Conservation (phyloP, 2,113 vertebrate species). For the Caranx melampygus region DNA sequence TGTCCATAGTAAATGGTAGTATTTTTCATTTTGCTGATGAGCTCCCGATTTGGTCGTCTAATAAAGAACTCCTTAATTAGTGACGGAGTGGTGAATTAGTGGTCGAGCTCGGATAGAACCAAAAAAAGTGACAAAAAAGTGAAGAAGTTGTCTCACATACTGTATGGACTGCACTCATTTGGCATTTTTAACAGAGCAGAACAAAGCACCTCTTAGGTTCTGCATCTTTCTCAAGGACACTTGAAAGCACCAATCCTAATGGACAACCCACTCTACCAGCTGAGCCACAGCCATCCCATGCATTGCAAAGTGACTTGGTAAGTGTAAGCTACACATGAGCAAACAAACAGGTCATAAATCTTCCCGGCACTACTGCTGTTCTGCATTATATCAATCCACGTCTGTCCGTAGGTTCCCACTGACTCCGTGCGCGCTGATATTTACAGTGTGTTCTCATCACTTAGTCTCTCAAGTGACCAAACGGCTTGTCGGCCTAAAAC, state of each 20-base stretch:
- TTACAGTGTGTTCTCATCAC: conserved; percentile 28
- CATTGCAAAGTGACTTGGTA: conserved; percentile 5
- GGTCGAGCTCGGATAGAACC: too few species aligned
- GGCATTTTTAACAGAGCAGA: background rate
- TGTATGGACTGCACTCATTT: background rate
- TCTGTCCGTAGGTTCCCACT: conserved; percentile 5
- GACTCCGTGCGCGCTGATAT: conserved; percentile 8
- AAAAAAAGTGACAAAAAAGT: background rate
- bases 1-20: too few species aligned
- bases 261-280: conserved; percentile 11
- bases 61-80: too few species aligned
- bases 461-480: conserved; percentile 31
- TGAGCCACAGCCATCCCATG: conserved; percentile 17
- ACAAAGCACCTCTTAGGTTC: conserved; percentile 26
- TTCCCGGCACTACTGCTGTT: background rate
- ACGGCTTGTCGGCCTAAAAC: conserved; percentile 9
- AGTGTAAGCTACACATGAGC: conserved; percentile 7
- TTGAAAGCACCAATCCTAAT: conserved; percentile 24
- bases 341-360: conserved; percentile 34
- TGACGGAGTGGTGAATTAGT: too few species aligned
- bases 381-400: background rate
- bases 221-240: conserved; percentile 26
- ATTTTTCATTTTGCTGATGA: too few species aligned
- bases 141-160: background rate
- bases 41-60: too few species aligned